Percentiles rank a stretch among this genome's conserved stretches.
Conservation (phyloP, 2,113 vertebrate species). For the Indri indri region DNA sequence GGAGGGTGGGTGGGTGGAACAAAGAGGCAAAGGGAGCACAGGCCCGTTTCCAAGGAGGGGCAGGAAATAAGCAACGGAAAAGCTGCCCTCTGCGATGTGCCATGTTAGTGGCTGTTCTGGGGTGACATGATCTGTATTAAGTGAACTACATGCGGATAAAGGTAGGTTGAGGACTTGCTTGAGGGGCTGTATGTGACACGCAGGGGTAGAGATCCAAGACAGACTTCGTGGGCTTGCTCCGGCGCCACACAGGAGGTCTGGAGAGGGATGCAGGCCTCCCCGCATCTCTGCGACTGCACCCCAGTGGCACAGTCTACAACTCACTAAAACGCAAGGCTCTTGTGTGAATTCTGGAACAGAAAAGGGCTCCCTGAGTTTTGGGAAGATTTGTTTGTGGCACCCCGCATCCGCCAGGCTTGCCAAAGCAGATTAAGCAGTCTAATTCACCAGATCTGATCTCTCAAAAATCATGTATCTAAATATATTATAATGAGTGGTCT, state of each 20-base stretch:
- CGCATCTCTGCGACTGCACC: neutral
- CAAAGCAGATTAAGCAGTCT: neutral
- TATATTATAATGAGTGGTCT: neutral
- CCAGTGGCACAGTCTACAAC: neutral
- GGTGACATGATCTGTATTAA: neutral
- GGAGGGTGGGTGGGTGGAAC: neutral
- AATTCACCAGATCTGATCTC: neutral
- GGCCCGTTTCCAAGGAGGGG: neutral
- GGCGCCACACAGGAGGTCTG: neutral
- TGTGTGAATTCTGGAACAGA: neutral
- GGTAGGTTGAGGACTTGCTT: neutral
- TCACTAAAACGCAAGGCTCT: neutral
- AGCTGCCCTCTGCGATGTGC: neutral
- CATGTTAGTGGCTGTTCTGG: neutral
- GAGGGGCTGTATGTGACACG: neutral
- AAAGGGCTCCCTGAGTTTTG: neutral
- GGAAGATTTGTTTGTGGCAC: neutral
- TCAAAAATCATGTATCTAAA: neutral
- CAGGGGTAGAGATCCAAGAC: neutral
- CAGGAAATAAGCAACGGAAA: neutral
- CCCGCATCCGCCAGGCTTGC: neutral
- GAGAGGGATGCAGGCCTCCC: neutral
- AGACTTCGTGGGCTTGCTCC: neutral
- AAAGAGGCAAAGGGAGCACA: neutral
- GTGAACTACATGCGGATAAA: neutral